Conservation (phyloP, 2,888 invertebrate genomes). For the Lymantria dispar region DNA sequence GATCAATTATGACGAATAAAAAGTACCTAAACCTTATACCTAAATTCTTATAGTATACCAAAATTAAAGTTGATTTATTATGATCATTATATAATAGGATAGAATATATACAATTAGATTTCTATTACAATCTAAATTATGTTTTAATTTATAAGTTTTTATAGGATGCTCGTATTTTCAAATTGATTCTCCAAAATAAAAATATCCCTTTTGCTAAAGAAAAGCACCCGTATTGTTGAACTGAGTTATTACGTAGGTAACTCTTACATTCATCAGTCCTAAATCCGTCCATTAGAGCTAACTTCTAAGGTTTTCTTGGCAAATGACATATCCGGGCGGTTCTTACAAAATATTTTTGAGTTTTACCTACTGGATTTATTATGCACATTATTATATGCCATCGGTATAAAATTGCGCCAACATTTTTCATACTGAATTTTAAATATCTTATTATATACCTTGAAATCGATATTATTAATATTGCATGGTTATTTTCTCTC, state of each 20-base stretch:
- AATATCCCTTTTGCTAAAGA: not conserved
- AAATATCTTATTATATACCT: not conserved
- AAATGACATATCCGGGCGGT: constrained; percentile 47
- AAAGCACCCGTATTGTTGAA: constrained; percentile 23
- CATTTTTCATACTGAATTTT: not conserved
- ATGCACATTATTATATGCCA: constrained; percentile 13
- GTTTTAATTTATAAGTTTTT: too few species aligned
- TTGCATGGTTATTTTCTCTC: too few species aligned
- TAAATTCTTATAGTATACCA: too few species aligned
- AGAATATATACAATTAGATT: too few species aligned
- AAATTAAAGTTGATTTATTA: too few species aligned
- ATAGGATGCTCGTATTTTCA: too few species aligned
- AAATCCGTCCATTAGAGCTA: constrained; percentile 53
- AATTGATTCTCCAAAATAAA: not conserved
- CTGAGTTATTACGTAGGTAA: constrained; percentile 33
- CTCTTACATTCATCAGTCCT: constrained; percentile 33
- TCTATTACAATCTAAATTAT: too few species aligned
- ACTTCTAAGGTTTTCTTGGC: constrained; percentile 54
- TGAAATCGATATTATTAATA: too few species aligned
- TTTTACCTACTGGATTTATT: constrained; percentile 37
- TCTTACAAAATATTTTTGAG: constrained; percentile 40
- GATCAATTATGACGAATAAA: too few species aligned
- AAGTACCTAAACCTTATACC: too few species aligned
- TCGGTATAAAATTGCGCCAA: not conserved
- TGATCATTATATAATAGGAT: too few species aligned